phyloP scores from a whole-genome alignment of 1,140 invertebrate species.

The Microplitis demolitor region DNA sequence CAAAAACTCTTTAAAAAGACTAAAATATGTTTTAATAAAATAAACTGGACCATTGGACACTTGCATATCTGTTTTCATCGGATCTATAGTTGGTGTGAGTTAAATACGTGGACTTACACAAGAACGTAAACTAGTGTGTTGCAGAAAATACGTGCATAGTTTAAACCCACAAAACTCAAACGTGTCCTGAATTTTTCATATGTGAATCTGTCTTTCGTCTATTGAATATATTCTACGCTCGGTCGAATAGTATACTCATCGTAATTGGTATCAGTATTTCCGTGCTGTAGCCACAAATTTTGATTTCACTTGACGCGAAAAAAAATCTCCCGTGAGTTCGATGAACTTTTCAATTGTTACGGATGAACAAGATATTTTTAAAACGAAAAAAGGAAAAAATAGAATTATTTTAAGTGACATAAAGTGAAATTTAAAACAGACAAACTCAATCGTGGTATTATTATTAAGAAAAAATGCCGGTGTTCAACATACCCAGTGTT shows the following conservation, averaged over 20 bases:
- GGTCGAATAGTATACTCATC: constrained; percentile 7
- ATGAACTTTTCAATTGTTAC: neutral
- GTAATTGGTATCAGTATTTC: neutral
- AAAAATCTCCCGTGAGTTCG: neutral
- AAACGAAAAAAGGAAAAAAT: too few species aligned
- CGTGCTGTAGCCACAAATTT: neutral
- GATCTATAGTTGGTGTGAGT: neutral
- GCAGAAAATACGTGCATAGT: constrained; percentile 6
- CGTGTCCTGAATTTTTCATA: constrained; percentile 32
- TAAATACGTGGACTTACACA: neutral
- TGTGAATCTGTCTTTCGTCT: constrained; percentile 13
- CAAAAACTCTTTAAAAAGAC: neutral
- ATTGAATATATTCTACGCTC: neutral
- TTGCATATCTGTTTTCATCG: neutral
- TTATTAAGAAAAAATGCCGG: constrained; percentile 54
- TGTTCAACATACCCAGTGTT: constrained; percentile 57
- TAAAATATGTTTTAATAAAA: constrained; percentile 6
- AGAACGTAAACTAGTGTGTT: neutral
- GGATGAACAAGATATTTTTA: too few species aligned
- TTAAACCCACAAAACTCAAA: constrained; percentile 31
- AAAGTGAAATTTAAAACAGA: neutral
- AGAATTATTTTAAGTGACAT: too few species aligned
- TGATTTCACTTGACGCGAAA: neutral
- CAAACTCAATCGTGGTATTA: constrained; percentile 1
- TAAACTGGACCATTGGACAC: neutral